phyloP scores from a whole-genome alignment of 2,113 vertebrate genomes.

The Gila orcuttii region DNA sequence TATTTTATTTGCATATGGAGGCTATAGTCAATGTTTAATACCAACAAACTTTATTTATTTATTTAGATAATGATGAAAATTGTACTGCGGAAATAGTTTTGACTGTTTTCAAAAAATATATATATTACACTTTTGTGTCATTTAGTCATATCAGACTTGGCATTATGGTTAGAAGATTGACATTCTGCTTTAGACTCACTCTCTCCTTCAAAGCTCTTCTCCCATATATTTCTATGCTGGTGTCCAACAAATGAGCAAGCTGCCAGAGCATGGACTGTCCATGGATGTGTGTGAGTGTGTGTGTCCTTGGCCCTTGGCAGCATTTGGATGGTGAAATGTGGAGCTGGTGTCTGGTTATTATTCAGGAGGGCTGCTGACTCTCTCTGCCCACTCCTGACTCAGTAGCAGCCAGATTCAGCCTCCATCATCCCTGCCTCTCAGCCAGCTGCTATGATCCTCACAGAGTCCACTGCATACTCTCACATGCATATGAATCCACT shows the following conservation, averaged over 20 bases:
- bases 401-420: constrained; percentile 32
- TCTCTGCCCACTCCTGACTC: constrained; percentile 16
- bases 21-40: neutral
- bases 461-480: neutral
- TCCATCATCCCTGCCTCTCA: neutral
- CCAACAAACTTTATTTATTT: neutral
- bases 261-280: neutral
- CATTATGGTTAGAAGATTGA: neutral
- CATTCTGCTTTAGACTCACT: neutral
- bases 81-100: neutral
- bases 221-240: neutral
- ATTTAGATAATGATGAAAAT: neutral
- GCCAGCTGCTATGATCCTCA: neutral
- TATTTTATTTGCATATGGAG: neutral
- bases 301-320: neutral
- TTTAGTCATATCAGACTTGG: neutral
- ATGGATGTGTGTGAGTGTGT: neutral
- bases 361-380: constrained; percentile 8
- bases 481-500: neutral
- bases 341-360: constrained; percentile 33
- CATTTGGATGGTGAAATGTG: neutral
- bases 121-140: neutral
- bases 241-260: constrained; percentile 2
- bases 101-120: neutral
- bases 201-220: neutral